Evolutionary conservation across 1,140 invertebrate species (phyloP).

Genomic region (Mactra quadrangularis): DNA sequence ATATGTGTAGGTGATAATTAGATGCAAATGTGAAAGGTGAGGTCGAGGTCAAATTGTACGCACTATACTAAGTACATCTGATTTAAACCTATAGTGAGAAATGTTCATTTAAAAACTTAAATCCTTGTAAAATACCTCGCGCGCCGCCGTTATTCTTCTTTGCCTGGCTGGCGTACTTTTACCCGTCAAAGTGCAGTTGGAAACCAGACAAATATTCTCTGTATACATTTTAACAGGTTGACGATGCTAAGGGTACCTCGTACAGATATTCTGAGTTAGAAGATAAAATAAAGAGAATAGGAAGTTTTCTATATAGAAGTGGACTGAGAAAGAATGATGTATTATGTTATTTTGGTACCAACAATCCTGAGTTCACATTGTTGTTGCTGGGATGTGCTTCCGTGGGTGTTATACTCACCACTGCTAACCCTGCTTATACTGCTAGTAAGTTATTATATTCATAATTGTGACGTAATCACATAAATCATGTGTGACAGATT

Average conservation of each 20-base stretch:
- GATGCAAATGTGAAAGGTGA: too few species aligned
- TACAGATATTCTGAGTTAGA: slow-evolving; percentile 89
- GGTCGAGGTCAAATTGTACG: too few species aligned
- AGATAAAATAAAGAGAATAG: slow-evolving; percentile 87
- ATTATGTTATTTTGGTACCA: slow-evolving; percentile 89
- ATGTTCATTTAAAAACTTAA: too few species aligned
- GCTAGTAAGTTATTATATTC: slow-evolving; percentile 85
- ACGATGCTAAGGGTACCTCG: slow-evolving; percentile 87
- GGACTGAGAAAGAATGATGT: slow-evolving; percentile 89
- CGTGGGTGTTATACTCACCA: slow-evolving; percentile 89
- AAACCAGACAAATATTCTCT: too few species aligned
- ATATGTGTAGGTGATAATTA: too few species aligned
- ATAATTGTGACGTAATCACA: not conserved
- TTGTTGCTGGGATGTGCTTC: slow-evolving; percentile 88
- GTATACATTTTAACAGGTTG: slow-evolving; percentile 69
- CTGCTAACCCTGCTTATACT: slow-evolving; percentile 92
- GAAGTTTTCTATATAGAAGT: slow-evolving; percentile 87
- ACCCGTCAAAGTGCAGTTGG: too few species aligned
- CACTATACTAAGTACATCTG: too few species aligned
- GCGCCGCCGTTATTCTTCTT: too few species aligned
- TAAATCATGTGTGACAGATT: not conserved
- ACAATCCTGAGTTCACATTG: slow-evolving; percentile 91
- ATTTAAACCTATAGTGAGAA: too few species aligned
- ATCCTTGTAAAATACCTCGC: too few species aligned
- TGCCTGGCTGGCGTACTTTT: too few species aligned